Evolutionary conservation across 35 echinoderm and acorn worm genomes (phyloP).

Genomic region (Amphiura filiformis): DNA sequence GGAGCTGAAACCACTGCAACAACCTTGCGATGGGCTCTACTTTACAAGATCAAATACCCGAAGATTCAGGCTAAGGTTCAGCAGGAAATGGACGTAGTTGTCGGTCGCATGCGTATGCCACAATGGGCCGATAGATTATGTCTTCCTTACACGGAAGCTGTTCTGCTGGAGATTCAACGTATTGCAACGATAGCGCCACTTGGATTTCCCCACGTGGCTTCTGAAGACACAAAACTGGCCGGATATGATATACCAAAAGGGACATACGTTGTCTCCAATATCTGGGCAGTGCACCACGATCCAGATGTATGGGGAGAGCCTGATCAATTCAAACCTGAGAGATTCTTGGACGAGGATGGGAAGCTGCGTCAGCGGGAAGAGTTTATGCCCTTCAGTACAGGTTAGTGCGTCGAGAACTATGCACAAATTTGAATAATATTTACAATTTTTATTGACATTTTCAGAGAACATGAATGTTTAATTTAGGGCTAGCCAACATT

Average conservation of each 20-base stretch:
- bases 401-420: conserved; percentile 45
- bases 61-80: conserved; percentile 44
- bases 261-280: background rate
- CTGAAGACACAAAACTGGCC: background rate
- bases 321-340: conserved; percentile 43
- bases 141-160: conserved; percentile 32
- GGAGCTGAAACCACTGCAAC: conserved; percentile 46
- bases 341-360: conserved; percentile 41
- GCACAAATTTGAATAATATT: too few species aligned
- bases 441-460: too few species aligned
- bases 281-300: conserved; percentile 21
- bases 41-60: conserved; percentile 34
- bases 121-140: conserved; percentile 13
- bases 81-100: conserved; percentile 43
- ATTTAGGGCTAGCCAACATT: too few species aligned
- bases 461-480: too few species aligned
- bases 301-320: conserved; percentile 32
- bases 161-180: conserved; percentile 32
- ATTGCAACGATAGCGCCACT: conserved; percentile 26
- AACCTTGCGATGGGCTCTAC: conserved; percentile 29
- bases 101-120: conserved; percentile 38
- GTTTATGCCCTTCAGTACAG: conserved; percentile 42
- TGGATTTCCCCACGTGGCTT: conserved; percentile 32
- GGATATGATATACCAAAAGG: conserved; percentile 33
- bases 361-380: background rate